Evolutionary conservation across 2,797 vertebrate genomes (phyloP).

Genomic region (Podarcis lilfordi): DNA sequence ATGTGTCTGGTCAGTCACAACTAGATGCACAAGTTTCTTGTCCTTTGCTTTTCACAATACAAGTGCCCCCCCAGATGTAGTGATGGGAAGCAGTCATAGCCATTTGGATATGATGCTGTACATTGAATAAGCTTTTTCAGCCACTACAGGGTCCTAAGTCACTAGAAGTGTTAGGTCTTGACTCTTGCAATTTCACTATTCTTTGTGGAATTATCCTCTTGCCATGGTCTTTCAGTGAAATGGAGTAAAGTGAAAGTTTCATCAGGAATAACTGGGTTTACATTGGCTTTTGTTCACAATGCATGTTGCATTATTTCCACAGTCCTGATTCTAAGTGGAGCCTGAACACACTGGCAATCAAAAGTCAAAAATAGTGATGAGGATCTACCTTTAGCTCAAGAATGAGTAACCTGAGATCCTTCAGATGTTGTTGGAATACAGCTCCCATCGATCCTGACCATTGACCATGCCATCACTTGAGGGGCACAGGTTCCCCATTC

Average conservation of each 20-base stretch:
- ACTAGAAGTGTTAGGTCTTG: neutral
- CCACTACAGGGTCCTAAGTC: neutral
- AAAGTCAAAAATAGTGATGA: neutral
- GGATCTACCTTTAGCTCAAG: neutral
- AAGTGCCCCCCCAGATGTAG: neutral
- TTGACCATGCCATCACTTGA: no score
- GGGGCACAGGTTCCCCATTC: no score
- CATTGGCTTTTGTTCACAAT: neutral
- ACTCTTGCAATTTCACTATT: neutral
- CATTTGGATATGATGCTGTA: neutral
- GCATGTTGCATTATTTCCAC: neutral
- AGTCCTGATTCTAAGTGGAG: neutral
- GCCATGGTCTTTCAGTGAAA: neutral
- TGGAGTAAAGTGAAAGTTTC: no score
- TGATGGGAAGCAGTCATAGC: no score
- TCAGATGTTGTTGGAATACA: no score
- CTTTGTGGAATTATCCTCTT: neutral
- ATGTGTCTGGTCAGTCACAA: neutral
- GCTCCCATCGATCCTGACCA: no score
- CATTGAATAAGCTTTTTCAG: neutral
- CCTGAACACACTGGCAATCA: neutral
- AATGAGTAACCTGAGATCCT: no score
- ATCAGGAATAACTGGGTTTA: neutral
- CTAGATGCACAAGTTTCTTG: neutral
- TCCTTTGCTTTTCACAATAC: neutral